Percentiles rank a stretch among this genome's conserved stretches.
Conservation (phyloP, 2,888 invertebrate species). For the Atherix ibis region DNA sequence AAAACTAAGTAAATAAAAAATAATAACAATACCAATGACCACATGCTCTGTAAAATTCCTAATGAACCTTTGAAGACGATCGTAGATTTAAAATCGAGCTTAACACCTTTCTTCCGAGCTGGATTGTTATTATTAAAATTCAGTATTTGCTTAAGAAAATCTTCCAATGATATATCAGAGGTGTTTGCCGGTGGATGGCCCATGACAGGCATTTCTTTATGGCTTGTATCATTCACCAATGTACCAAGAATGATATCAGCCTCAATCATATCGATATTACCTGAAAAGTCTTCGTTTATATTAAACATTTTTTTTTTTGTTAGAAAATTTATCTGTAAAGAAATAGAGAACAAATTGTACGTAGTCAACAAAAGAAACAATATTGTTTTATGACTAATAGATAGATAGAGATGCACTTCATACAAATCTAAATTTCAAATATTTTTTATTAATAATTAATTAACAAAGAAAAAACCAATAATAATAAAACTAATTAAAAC, state of each 20-base stretch:
- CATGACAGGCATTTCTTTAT: slow-evolving; percentile 57
- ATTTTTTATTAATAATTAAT: no score
- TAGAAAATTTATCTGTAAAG: no score
- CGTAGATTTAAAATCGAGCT: slow-evolving; percentile 74
- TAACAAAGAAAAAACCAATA: no score
- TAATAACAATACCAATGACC: slow-evolving; percentile 26
- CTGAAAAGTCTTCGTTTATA: slow-evolving; percentile 21
- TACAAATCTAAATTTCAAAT: no score
- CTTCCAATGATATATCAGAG: slow-evolving; percentile 59
- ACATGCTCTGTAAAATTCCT: slow-evolving; percentile 28
- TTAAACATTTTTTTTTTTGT: no score
- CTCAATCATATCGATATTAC: slow-evolving; percentile 62
- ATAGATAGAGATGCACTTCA: no score
- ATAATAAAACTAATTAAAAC: no score
- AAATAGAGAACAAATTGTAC: no score
- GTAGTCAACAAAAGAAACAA: no score
- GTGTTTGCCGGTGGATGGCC: slow-evolving; percentile 59
- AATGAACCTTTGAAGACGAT: slow-evolving; percentile 50
- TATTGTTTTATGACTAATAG: no score
- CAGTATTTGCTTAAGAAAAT: slow-evolving; percentile 49
- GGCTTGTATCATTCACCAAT: slow-evolving; percentile 33
- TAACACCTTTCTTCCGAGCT: slow-evolving; percentile 54
- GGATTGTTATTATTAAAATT: slow-evolving; percentile 33
- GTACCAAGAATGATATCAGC: slow-evolving; percentile 66
- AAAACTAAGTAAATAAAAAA: background rate